Evolutionary conservation across 2,797 vertebrate species (phyloP), one percentile per base, ranked within the genome.

Genomic region (Gila robusta): DNA sequence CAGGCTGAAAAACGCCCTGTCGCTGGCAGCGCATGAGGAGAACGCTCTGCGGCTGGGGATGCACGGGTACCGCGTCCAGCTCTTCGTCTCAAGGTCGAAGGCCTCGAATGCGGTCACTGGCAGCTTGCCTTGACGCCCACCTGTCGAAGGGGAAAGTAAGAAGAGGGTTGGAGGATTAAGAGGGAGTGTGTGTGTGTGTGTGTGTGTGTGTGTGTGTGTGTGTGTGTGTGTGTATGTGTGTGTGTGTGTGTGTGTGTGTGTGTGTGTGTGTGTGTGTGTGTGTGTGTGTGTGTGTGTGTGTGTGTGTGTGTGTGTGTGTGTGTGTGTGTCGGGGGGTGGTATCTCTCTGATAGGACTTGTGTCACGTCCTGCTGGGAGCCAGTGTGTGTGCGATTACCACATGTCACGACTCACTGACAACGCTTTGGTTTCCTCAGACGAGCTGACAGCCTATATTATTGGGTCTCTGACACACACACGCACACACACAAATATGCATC

Each of bases 31-130:
- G 0, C 97, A 98, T 91, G 96, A 96, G 0, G 97, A 97, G 23
- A 99, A 99, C 54, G 97, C 98, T 87, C 98, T 96, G 85, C 98
- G 96, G 91, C 97, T 99, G 4, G 98, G 98, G 91, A 99, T 96
- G 7, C 97, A 97, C 41, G 98, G 95, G 90, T 96, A 98, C 5
- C 97, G 96, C 0, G 96, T 97, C 98, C 98, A 99, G 91, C 96
- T 98, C 87, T 95, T 95, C 19, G 94, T 94, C 94, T 99, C 98
- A 94, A 99, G 93, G 92, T 99, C 98, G 12, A 98, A 98, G 41
- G 97, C 97, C 94, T 99, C 98, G 0, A 99, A 96, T 69, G 98
- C 98, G 0, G 98, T 99, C 90, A 99, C 97, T 0, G 98, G 98
- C 92, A 99, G 94, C 93, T 99, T 99, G 89, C 98, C 98, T 91